phyloP scores from a whole-genome alignment of 2,888 invertebrate genomes.

The Notodonta ziczac region DNA sequence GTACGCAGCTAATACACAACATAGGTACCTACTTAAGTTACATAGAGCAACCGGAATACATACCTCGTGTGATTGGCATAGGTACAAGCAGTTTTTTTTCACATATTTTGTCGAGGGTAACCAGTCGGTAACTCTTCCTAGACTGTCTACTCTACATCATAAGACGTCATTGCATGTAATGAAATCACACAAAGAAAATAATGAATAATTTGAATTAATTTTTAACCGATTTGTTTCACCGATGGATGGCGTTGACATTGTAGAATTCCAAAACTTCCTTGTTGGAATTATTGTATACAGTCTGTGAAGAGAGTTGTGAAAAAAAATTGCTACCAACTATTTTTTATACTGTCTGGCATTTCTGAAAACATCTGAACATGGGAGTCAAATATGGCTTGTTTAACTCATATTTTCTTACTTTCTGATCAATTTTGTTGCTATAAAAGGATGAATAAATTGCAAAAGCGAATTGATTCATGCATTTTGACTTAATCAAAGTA shows the following conservation, averaged over 20 bases:
- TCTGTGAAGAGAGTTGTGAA: too few species aligned
- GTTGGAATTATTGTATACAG: too few species aligned
- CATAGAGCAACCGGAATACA: slow-evolving; percentile 19
- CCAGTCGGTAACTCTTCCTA: slow-evolving; percentile 54
- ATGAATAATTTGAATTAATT: background rate
- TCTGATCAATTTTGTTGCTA: too few species aligned
- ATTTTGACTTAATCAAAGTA: too few species aligned
- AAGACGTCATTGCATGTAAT: slow-evolving; percentile 30
- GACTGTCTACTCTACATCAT: slow-evolving; percentile 33
- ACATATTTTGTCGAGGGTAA: slow-evolving; percentile 58
- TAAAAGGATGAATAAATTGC: too few species aligned
- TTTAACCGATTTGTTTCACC: background rate
- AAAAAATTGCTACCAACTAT: too few species aligned
- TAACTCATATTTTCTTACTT: too few species aligned
- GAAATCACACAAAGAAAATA: slow-evolving; percentile 9
- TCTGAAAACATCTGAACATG: too few species aligned
- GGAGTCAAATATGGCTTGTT: too few species aligned
- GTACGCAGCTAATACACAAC: background rate
- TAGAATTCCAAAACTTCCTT: background rate
- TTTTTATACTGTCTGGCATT: too few species aligned
- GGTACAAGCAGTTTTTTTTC: slow-evolving; percentile 30
- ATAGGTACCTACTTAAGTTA: background rate
- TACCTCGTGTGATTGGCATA: slow-evolving; percentile 22
- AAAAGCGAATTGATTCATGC: too few species aligned
- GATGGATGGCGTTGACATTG: background rate